phyloP scores from a whole-genome alignment of 2,888 invertebrate species.

The Papilio protenor region DNA sequence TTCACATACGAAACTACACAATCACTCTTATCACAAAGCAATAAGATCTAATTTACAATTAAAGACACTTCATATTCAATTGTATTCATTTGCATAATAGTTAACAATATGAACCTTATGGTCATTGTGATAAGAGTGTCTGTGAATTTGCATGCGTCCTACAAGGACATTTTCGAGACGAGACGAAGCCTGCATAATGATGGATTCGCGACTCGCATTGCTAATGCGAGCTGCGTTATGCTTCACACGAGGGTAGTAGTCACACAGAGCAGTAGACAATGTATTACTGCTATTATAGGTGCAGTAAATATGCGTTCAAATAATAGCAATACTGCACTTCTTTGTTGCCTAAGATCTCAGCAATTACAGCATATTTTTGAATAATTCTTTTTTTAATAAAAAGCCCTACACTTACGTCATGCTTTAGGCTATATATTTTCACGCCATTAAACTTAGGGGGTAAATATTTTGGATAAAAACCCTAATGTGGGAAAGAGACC shows the following conservation, averaged over 20 bases:
- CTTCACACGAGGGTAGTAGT: not conserved
- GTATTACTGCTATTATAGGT: not conserved
- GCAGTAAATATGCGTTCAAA: too few species aligned
- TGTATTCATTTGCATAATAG: not conserved
- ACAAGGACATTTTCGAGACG: constrained; percentile 67
- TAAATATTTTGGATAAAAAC: too few species aligned
- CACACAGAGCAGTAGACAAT: not conserved
- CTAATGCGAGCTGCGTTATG: constrained; percentile 54
- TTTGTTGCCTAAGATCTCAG: too few species aligned
- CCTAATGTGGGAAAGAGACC: too few species aligned
- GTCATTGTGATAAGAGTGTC: not conserved
- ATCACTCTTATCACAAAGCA: not conserved
- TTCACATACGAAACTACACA: constrained; percentile 7
- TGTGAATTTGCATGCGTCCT: constrained; percentile 12
- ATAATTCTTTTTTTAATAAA: too few species aligned
- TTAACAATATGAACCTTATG: constrained; percentile 29
- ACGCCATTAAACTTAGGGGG: too few species aligned
- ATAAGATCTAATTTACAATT: constrained; percentile 28
- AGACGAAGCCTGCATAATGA: constrained; percentile 65
- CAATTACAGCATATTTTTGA: too few species aligned
- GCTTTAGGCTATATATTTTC: too few species aligned
- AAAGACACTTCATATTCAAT: not conserved
- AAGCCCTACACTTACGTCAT: too few species aligned
- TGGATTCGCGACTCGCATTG: constrained; percentile 66
- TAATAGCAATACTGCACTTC: not conserved